These are phyloP conservation scores for Drosophila arawakana DNA, from an alignment of 1,140 invertebrate species.

Conservation along the genomic window DNA sequence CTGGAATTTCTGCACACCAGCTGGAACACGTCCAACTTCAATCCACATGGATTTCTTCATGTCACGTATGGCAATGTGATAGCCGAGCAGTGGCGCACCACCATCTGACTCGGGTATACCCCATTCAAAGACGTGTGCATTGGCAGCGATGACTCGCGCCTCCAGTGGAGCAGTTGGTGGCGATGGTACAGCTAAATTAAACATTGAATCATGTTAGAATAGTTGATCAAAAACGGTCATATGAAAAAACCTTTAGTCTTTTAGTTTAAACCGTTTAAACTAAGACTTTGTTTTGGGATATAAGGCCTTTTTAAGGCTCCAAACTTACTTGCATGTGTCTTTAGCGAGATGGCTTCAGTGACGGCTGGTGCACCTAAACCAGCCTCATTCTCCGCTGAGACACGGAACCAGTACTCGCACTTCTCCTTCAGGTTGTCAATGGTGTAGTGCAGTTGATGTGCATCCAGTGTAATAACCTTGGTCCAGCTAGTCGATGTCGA, in stretches of 20 bases:
- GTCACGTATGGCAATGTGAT: constrained; percentile 97
- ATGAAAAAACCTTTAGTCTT: too few species aligned
- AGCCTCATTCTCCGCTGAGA: constrained; percentile 95
- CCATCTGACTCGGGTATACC: constrained; percentile 97
- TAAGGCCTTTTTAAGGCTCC: too few species aligned
- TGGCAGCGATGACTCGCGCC: constrained; percentile 91
- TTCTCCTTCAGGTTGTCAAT: constrained; percentile 95
- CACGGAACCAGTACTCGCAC: constrained; percentile 95
- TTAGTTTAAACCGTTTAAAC: background rate
- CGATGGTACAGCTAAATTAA: constrained; percentile 90
- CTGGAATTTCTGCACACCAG: constrained; percentile 92
- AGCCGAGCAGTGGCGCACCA: constrained; percentile 94
- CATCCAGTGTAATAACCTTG: constrained; percentile 93
- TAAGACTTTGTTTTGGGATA: background rate
- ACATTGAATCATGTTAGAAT: constrained; percentile 33
- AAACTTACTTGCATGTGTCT: constrained; percentile 97
- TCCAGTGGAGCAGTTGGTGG: constrained; percentile 95
- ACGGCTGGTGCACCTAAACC: constrained; percentile 92
- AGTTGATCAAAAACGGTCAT: background rate
- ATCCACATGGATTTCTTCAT: constrained; percentile 97
- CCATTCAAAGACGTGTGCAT: constrained; percentile 96
- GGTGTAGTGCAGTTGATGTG: constrained; percentile 90
- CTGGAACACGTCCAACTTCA: constrained; percentile 94
- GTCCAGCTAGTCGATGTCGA: constrained; percentile 92
- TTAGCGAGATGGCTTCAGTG: constrained; percentile 92